phyloP scores from a whole-genome alignment of 2,113 vertebrate species.

The Gopherus evgoodei region DNA sequence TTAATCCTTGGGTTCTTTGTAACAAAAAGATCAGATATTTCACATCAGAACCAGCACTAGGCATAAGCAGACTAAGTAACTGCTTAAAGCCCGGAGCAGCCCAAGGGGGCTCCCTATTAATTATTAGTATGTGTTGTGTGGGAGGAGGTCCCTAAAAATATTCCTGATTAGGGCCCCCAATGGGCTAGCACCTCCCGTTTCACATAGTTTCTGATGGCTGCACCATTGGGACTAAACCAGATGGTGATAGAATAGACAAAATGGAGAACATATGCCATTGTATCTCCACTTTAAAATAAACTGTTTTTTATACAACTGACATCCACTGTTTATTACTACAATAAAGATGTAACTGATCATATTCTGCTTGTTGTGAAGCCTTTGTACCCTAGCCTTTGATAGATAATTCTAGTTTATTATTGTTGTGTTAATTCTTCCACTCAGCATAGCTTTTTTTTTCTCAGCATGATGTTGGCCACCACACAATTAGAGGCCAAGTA shows the following conservation, averaged over 20 bases:
- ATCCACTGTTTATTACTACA: slow-evolving; percentile 66
- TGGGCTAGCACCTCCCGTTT: background rate
- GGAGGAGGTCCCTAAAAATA: background rate
- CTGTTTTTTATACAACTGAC: slow-evolving; percentile 39
- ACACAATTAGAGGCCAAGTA: slow-evolving; percentile 23
- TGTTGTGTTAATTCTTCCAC: background rate
- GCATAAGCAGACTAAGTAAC: background rate
- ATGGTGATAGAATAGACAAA: slow-evolving; percentile 46
- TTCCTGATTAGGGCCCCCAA: background rate
- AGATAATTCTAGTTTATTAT: slow-evolving; percentile 61
- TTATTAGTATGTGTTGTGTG: background rate
- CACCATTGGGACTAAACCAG: slow-evolving; percentile 49
- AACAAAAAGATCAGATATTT: slow-evolving; percentile 50
- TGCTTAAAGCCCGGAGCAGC: background rate
- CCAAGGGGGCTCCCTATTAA: background rate
- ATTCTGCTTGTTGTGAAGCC: slow-evolving; percentile 65
- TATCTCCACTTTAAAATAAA: slow-evolving; percentile 48
- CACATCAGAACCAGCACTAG: background rate
- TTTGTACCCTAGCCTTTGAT: slow-evolving; percentile 58
- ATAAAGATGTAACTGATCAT: slow-evolving; percentile 37
- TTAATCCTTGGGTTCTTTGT: background rate
- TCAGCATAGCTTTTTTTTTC: slow-evolving; percentile 31
- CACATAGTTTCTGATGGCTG: background rate
- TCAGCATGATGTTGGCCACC: slow-evolving; percentile 44
- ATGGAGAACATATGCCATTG: slow-evolving; percentile 48